These are phyloP conservation scores for Heloderma charlesbogerti DNA, from an alignment of 2,113 vertebrate species.

Conservation along the genomic window DNA sequence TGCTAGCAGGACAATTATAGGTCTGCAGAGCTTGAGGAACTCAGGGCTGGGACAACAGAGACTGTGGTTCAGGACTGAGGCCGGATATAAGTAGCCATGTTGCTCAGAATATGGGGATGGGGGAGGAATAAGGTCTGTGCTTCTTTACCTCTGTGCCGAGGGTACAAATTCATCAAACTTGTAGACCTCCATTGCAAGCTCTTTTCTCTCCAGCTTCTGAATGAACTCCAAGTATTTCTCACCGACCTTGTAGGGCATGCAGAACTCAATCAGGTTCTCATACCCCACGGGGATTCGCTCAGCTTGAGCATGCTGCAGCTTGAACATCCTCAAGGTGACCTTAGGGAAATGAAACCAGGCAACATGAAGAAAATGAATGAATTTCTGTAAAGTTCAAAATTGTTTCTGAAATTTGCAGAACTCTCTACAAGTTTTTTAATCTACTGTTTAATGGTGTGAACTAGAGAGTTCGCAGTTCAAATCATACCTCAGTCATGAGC, in stretches of 20 bases:
- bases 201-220: constrained; percentile 66
- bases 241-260: constrained; percentile 82
- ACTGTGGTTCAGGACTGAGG: neutral
- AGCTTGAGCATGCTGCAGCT: constrained; percentile 80
- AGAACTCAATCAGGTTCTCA: constrained; percentile 81
- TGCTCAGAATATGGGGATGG: neutral
- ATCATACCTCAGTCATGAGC: neutral
- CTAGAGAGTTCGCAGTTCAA: neutral
- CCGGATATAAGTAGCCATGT: neutral
- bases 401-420: neutral
- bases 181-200: constrained; percentile 71
- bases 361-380: no score
- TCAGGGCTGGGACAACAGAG: neutral
- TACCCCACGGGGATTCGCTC: constrained; percentile 83
- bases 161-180: constrained; percentile 83
- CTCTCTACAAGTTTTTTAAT: neutral
- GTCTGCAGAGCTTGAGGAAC: neutral
- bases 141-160: constrained; percentile 75
- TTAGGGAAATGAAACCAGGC: constrained; percentile 29
- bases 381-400: no score
- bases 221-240: constrained; percentile 87
- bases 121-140: neutral
- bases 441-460: neutral
- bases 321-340: constrained; percentile 91
- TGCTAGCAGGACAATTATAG: neutral